Base-by-base conservation (phyloP, 2,113 vertebrate species). In the Naja naja region DNA sequence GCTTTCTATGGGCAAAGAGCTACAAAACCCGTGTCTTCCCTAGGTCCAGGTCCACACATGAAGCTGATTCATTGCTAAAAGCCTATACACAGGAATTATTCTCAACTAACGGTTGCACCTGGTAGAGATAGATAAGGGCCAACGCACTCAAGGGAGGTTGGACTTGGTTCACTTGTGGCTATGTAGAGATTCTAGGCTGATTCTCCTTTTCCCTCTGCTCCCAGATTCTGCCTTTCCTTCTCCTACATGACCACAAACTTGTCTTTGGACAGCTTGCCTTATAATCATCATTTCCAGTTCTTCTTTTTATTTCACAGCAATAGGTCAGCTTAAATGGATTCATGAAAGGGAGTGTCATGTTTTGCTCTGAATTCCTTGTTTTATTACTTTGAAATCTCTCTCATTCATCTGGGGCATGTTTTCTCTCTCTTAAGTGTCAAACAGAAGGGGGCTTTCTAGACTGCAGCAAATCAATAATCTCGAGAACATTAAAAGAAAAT, bases 401-500 rank as follows among this genome's bases (percentile, higher is more conserved):
- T 60, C n/a, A 43, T 93, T 49, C 81, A 93, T 55, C 49, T 89
- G 56, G 47, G 2, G 43, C 2, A 52, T 81, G 74, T 34, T 43
- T 9, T 69, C n/a, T 69, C 54, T 22, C 55, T 56, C 22, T 69
- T 2, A 54, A 7, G 87, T 39, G 55, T 52, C 91, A 47, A 64
- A 87, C 74, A 94, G 88, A 89, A 89, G 69, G 74, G 27, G 34
- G 8, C 81, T 90, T 92, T 53, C 88, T 23, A 47, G 55, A 86
- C n/a, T 87, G 18, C 90, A 69, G 39, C 69, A 87, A 58, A 91
- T 53, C 87, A 45, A 56, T 86, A 20, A 49, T 6, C 90, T 20
- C 18, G 3, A 86, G 87, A 54, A 89, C 90, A 91, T 91, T 93
- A 91, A 91, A 91, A 91, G 45, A 64, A 43, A 91, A 64, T 25